A percentile compares a stretch with the other conserved stretches of the same genome.
Evolutionary conservation across 1,140 invertebrate genomes (phyloP).

Genomic region (Mizuhopecten yessoensis): DNA sequence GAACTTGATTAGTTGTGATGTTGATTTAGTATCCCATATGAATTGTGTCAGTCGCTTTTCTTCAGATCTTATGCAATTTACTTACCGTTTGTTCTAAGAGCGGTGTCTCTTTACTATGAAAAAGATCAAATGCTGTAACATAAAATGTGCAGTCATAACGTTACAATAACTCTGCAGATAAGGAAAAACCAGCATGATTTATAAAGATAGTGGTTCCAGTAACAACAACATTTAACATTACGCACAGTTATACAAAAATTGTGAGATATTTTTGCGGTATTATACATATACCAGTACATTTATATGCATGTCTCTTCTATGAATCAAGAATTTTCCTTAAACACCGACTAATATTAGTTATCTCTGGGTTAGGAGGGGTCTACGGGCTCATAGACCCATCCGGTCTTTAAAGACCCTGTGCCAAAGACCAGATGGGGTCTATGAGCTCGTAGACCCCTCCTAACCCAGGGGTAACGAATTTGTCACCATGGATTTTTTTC

Average conservation of each 20-base stretch:
- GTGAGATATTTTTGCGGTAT: too few species aligned
- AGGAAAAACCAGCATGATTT: not conserved
- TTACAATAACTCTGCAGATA: not conserved
- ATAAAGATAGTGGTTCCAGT: not conserved
- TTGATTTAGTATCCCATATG: too few species aligned
- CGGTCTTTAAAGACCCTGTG: too few species aligned
- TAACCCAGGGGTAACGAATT: too few species aligned
- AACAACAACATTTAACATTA: not conserved
- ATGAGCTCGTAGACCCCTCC: too few species aligned
- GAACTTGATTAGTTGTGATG: too few species aligned
- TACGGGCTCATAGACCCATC: too few species aligned
- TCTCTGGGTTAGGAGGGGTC: too few species aligned
- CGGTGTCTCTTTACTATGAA: not conserved
- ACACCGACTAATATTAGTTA: too few species aligned
- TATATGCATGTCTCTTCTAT: not conserved
- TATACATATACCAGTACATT: not conserved
- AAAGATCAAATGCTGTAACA: not conserved
- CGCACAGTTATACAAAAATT: not conserved
- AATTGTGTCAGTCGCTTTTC: not conserved
- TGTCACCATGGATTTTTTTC: too few species aligned
- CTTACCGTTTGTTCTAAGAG: not conserved
- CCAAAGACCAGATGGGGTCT: too few species aligned
- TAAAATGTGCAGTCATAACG: not conserved
- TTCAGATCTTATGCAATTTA: not conserved
- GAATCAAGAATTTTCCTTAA: too few species aligned